These are phyloP conservation scores for Drosophila meridionalis DNA, from an alignment of 2,888 invertebrate species.

Conservation along the genomic window DNA sequence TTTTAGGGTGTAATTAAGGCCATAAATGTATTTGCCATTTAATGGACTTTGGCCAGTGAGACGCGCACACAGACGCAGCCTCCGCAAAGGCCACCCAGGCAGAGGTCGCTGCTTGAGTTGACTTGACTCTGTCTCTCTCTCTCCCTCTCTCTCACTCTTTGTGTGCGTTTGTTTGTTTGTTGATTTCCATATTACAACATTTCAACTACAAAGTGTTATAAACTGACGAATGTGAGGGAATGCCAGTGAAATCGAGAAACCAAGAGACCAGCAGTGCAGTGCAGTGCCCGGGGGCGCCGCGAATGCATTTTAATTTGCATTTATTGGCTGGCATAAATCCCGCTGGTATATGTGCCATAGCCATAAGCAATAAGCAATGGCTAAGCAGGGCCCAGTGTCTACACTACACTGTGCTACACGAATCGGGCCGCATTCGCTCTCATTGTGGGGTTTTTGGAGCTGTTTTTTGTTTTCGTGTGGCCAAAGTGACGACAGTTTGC, in stretches of 20 bases:
- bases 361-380: slow-evolving; percentile 8
- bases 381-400: slow-evolving; percentile 2
- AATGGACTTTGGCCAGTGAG: slow-evolving; percentile 60
- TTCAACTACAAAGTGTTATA: slow-evolving; percentile 59
- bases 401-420: slow-evolving; percentile 5
- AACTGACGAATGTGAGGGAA: slow-evolving; percentile 59
- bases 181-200: slow-evolving; percentile 39
- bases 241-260: slow-evolving; percentile 28
- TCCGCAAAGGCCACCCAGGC: slow-evolving; percentile 55
- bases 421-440: not conserved
- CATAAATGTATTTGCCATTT: slow-evolving; percentile 83
- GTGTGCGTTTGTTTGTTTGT: not conserved
- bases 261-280: not conserved
- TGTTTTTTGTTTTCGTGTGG: slow-evolving; percentile 31
- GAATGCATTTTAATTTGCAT: slow-evolving; percentile 70
- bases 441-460: slow-evolving; percentile 13
- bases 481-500: slow-evolving; percentile 52
- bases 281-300: slow-evolving; percentile 34
- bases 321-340: slow-evolving; percentile 53
- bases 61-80: slow-evolving; percentile 43
- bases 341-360: slow-evolving; percentile 8
- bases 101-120: slow-evolving; percentile 16
- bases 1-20: slow-evolving; percentile 83
- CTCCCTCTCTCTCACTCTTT: not conserved
- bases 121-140: not conserved